Base-by-base conservation (phyloP, 2,888 invertebrate genomes). In the Chorisops tibialis region DNA sequence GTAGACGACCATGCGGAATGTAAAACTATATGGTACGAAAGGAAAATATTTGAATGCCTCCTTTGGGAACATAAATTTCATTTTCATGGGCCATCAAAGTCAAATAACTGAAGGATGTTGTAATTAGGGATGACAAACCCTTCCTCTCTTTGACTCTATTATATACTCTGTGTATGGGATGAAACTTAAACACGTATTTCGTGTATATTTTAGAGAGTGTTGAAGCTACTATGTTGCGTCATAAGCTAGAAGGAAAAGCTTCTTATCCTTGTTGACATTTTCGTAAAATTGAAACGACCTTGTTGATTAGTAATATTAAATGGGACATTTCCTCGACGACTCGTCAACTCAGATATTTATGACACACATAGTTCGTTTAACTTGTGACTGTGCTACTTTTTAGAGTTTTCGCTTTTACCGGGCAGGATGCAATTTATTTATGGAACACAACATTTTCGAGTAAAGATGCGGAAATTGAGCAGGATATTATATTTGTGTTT, bases 1-100 rank as follows among this genome's bases (percentile, higher is more conserved):
- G 5, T n/a, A n/a, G n/a, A n/a, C n/a, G n/a, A n/a, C n/a, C n/a
- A n/a, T 30, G 30, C 30, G 30, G 3, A 30, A 30, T 30, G 30
- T 30, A 30, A 30, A 30, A 30, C 30, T 30, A 30, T 9, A 30
- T n/a, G 30, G 5, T 2, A 9, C 30, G 30, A 9, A 30, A 30
- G 30, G 18, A 67, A 65, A 63, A 66, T 66, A 52, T 68, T n/a
- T n/a, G n/a, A n/a, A 16, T 41, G 16, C 6, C 41, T 41, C 14
- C n/a, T 41, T 41, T 16, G 45, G 7, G 30, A 21, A 52, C 39
- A 52, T 52, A 38, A 52, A 52, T 52, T 52, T 38, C 21, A 38
- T 52, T 52, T 52, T 52, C 52, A 52, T 52, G 38, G 52, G 38
- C 52, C 52, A 52, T 52, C 52, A 52, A 52, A 52, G 52, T 52